Conservation (phyloP, 2,113 vertebrate species). For the Brachyhypopomus occidentalis region DNA sequence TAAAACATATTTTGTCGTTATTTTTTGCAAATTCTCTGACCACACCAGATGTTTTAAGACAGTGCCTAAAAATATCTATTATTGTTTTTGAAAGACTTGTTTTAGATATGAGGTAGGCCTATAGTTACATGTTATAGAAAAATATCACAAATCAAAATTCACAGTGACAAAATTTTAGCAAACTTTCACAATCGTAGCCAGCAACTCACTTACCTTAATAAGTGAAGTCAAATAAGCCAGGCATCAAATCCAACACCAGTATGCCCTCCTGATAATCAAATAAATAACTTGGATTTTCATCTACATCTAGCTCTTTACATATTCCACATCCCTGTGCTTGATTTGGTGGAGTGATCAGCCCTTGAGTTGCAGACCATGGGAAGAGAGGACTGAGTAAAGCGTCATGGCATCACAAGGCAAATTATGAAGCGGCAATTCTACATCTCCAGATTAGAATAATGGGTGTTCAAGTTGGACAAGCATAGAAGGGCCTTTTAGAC, state of each 20-base stretch:
- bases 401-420: conserved; percentile 73
- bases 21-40: not conserved
- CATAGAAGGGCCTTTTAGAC: conserved; percentile 74
- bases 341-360: conserved; percentile 65
- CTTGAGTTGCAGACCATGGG: conserved; percentile 64
- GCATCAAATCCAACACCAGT: not conserved
- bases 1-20: not conserved
- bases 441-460: conserved; percentile 83
- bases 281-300: conserved; percentile 4
- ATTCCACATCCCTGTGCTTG: conserved; percentile 58
- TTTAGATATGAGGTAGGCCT: not conserved
- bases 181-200: not conserved
- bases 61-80: not conserved
- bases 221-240: not conserved
- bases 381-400: conserved; percentile 67
- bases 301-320: conserved; percentile 56
- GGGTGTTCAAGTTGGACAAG: conserved; percentile 73
- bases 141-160: not conserved
- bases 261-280: not conserved
- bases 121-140: not conserved
- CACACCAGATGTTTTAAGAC: not conserved
- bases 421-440: conserved; percentile 84
- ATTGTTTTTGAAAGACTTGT: not conserved
- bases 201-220: conserved; percentile 41
- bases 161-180: not conserved